These are phyloP conservation scores for Drosophila neocordata DNA, from an alignment of 1,140 invertebrate species.

Conservation along the genomic window DNA sequence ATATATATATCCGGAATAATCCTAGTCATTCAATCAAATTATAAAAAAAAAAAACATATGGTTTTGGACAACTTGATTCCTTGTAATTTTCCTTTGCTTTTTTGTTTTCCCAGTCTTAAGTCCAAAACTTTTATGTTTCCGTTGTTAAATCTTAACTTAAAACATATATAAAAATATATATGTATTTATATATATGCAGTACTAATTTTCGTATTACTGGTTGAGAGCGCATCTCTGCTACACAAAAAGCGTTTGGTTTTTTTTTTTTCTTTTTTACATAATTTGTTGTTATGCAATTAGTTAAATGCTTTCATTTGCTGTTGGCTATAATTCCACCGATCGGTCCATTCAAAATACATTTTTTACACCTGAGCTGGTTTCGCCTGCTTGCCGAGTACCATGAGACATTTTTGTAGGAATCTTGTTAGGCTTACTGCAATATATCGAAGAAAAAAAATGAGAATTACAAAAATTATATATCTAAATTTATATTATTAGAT, in stretches of 20 bases:
- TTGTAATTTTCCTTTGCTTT: conserved; percentile 44
- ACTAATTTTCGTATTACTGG: conserved; percentile 43
- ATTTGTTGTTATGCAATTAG: conserved; percentile 29
- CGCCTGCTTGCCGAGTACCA: conserved; percentile 87
- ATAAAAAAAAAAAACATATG: neutral
- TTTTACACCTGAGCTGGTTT: conserved; percentile 87
- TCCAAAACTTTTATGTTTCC: conserved; percentile 44
- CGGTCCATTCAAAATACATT: conserved; percentile 44
- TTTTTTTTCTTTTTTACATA: too few species aligned
- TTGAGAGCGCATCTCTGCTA: conserved; percentile 37
- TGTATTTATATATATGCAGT: conserved; percentile 65
- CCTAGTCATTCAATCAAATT: conserved; percentile 6
- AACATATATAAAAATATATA: conserved; percentile 56
- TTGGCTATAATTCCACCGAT: conserved; percentile 33
- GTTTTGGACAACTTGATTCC: conserved; percentile 38
- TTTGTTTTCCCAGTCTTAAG: conserved; percentile 26
- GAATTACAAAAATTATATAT: neutral
- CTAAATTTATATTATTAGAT: conserved; percentile 41
- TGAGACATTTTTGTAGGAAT: conserved; percentile 86
- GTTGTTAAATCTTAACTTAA: conserved; percentile 52
- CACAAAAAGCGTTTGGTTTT: conserved; percentile 62
- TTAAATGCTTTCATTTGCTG: conserved; percentile 72
- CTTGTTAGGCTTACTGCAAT: conserved; percentile 85
- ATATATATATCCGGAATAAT: neutral
- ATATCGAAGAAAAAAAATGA: conserved; percentile 31